A percentile compares a stretch with the other conserved stretches of the same genome.
Conservation (phyloP, 2,888 invertebrate genomes). For the Charanyca ferruginea region DNA sequence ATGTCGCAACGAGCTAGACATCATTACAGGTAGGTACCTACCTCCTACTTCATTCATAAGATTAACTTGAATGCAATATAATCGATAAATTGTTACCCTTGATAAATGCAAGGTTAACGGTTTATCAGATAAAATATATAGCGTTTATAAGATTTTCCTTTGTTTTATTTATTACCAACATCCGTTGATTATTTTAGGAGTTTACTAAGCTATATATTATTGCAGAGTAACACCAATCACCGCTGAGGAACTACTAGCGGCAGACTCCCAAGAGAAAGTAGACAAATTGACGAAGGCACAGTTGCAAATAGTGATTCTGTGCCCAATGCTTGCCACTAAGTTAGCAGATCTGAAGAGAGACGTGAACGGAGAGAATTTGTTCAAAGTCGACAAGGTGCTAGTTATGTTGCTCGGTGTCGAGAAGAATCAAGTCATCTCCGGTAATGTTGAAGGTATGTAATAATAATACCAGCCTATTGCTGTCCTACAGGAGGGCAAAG, state of each 20-base stretch:
- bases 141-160: slow-evolving; percentile 15
- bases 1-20: slow-evolving; percentile 95
- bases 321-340: slow-evolving; percentile 93
- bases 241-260: slow-evolving; percentile 92
- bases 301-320: slow-evolving; percentile 95
- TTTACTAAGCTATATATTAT: slow-evolving; percentile 47
- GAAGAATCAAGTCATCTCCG: slow-evolving; percentile 93
- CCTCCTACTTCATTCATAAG: slow-evolving; percentile 10
- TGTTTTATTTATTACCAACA: not conserved
- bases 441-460: slow-evolving; percentile 92
- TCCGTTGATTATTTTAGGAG: not conserved
- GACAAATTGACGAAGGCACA: slow-evolving; percentile 92
- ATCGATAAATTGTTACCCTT: slow-evolving; percentile 20
- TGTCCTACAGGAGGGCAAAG: too few relatives aligned
- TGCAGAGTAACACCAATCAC: slow-evolving; percentile 94
- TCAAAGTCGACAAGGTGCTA: slow-evolving; percentile 94
- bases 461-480: too few relatives aligned
- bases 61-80: not conserved
- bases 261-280: slow-evolving; percentile 87
- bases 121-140: slow-evolving; percentile 25
- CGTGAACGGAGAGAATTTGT: slow-evolving; percentile 89
- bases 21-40: slow-evolving; percentile 95
- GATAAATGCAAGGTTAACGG: not conserved
- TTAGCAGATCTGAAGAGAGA: slow-evolving; percentile 90
- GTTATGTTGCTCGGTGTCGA: slow-evolving; percentile 96